Evolutionary conservation across 2,113 vertebrate species (phyloP).

Genomic region (Genyomyrus donnyi): DNA sequence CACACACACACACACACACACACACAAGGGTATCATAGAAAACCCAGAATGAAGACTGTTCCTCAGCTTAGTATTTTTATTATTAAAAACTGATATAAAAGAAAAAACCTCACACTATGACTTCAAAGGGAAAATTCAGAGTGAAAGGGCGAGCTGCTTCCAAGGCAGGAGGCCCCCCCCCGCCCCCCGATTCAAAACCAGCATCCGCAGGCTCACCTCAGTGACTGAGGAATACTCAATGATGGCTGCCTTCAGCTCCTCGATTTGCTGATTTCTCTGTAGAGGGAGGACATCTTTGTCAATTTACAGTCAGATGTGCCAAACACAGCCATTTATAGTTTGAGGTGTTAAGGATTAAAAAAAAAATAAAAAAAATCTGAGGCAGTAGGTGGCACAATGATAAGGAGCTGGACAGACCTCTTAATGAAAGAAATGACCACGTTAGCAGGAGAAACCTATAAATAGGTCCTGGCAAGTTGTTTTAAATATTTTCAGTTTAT

Average conservation of each 20-base stretch:
- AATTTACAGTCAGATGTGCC: background rate
- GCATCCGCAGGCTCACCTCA: constrained; percentile 59
- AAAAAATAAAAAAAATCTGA: background rate
- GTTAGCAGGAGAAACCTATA: background rate
- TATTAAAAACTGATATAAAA: background rate
- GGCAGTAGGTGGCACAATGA: background rate
- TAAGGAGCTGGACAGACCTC: background rate
- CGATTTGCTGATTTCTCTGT: constrained; percentile 69
- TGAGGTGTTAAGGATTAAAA: background rate
- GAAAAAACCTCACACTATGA: background rate
- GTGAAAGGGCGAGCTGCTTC: background rate
- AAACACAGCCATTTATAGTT: background rate
- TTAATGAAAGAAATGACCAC: background rate
- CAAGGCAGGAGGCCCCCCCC: background rate
- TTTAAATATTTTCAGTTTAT: background rate
- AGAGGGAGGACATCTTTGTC: constrained; percentile 11
- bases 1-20: background rate
- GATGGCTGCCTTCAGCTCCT: constrained; percentile 68
- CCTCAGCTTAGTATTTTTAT: background rate
- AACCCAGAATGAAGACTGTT: background rate
- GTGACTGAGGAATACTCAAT: constrained; percentile 69
- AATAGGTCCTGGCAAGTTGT: background rate
- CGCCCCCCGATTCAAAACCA: background rate
- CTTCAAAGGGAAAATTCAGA: background rate
- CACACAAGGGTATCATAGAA: background rate